Conservation (phyloP, 2,113 vertebrate species). For the Podilymbus podiceps region DNA sequence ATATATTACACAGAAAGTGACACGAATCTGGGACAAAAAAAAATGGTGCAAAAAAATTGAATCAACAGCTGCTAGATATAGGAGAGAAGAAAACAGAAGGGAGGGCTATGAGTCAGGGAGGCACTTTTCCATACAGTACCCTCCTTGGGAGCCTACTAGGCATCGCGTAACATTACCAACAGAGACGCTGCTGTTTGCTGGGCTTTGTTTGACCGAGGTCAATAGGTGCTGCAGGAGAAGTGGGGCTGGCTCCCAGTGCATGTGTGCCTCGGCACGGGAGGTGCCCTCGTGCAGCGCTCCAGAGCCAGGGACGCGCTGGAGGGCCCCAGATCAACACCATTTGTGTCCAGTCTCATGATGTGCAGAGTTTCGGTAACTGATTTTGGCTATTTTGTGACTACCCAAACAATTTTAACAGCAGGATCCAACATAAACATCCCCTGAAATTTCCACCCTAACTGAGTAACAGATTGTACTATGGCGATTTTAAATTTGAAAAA, state of each 20-base stretch:
- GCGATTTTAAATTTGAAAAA: slow-evolving; percentile 22
- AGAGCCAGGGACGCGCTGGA: rapidly evolving
- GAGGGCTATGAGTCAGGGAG: neutral
- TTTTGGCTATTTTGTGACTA: neutral
- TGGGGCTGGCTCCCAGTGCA: neutral
- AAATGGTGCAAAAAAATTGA: neutral
- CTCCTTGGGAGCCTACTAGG: neutral
- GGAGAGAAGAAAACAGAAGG: neutral
- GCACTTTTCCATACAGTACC: neutral
- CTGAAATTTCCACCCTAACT: neutral
- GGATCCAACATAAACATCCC: neutral
- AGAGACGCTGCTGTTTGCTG: neutral
- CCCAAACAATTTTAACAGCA: neutral
- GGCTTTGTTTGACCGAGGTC: neutral
- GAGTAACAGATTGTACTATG: neutral
- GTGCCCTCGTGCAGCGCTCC: neutral
- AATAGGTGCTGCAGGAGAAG: neutral
- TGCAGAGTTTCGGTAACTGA: neutral
- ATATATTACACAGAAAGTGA: neutral
- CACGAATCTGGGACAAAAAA: neutral
- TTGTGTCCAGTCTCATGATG: neutral
- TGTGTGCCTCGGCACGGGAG: neutral
- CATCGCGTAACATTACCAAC: neutral
- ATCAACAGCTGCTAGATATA: neutral
- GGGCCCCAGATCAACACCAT: neutral